Evolutionary conservation across 2,888 invertebrate species (phyloP).

Genomic region (Norana najaformis): DNA sequence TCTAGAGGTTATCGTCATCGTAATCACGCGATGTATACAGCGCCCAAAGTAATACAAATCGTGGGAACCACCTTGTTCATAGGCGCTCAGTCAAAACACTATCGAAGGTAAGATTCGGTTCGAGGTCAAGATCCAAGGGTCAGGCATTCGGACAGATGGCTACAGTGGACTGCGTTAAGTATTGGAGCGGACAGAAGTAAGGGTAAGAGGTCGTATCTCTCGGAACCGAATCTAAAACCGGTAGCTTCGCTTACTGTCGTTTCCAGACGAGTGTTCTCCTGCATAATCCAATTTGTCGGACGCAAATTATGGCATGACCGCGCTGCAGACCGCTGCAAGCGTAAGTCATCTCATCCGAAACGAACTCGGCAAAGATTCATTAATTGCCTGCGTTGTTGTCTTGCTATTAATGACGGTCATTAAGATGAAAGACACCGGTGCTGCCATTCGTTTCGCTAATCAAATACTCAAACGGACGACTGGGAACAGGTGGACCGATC

Average conservation of each 20-base stretch:
- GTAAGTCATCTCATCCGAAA: background rate
- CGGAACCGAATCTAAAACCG: background rate
- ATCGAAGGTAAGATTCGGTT: too few relatives aligned
- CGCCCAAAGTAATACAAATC: too few relatives aligned
- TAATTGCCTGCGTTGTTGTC: background rate
- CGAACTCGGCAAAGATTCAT: background rate
- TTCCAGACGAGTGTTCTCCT: background rate
- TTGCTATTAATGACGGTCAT: background rate
- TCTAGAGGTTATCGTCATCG: too few relatives aligned
- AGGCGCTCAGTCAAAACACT: too few relatives aligned
- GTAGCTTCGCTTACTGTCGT: background rate
- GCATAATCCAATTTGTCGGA: slow-evolving; percentile 7
- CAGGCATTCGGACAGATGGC: too few relatives aligned
- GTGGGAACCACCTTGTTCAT: too few relatives aligned
- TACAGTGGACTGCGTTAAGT: too few relatives aligned
- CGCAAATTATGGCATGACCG: background rate
- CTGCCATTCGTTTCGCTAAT: background rate
- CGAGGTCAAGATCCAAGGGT: too few relatives aligned
- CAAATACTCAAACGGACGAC: background rate
- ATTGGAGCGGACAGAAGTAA: too few relatives aligned
- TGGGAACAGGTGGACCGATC: background rate
- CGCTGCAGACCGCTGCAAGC: background rate
- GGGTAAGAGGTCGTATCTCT: background rate
- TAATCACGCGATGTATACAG: too few relatives aligned
- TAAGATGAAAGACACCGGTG: background rate